phyloP scores from a whole-genome alignment of 2,888 invertebrate species.

The Willowsia nigromaculata region DNA sequence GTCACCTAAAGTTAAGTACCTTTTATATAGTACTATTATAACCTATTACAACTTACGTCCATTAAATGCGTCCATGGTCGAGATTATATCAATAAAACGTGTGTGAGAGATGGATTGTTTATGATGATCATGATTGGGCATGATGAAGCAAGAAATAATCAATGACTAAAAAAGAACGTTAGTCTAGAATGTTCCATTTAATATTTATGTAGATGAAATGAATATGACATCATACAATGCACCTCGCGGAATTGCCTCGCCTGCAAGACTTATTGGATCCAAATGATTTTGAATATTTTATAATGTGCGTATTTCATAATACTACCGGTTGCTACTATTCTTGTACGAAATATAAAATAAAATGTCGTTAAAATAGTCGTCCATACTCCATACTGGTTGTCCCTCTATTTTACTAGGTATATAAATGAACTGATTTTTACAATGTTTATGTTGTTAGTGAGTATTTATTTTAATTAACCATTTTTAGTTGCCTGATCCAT shows the following conservation, averaged over 20 bases:
- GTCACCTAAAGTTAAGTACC: neutral
- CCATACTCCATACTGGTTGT: neutral
- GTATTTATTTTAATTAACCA: slow-evolving; percentile 56
- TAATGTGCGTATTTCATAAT: neutral
- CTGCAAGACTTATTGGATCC: neutral
- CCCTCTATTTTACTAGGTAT: neutral
- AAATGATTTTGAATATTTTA: neutral
- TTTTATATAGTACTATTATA: neutral
- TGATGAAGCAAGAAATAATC: neutral
- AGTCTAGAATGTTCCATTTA: neutral
- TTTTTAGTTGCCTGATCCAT: neutral
- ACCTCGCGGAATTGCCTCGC: neutral
- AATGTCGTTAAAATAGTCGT: neutral
- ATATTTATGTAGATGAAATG: neutral
- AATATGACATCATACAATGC: neutral
- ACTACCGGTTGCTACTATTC: neutral
- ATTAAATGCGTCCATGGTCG: neutral
- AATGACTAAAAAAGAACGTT: neutral
- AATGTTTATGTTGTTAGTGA: slow-evolving; percentile 14
- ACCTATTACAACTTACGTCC: neutral
- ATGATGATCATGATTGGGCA: neutral
- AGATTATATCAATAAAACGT: neutral
- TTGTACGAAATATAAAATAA: too few relatives aligned
- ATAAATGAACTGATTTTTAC: slow-evolving; percentile 44
- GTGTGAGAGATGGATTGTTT: neutral